Conservation (phyloP, 2,797 vertebrate species). For the Macropodus opercularis region DNA sequence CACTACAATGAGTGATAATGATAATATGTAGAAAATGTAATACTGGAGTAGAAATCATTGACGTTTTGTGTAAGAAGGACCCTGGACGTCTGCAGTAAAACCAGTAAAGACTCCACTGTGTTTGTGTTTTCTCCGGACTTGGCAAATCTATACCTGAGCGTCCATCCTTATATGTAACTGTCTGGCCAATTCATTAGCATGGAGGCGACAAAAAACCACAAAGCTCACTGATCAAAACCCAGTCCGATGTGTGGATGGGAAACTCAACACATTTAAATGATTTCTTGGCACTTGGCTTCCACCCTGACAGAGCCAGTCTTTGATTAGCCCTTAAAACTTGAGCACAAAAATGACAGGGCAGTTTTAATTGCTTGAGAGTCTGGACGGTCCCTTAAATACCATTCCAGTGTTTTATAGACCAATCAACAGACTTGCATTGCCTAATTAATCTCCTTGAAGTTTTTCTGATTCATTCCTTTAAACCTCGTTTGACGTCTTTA, state of each 20-base stretch:
- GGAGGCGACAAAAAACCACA: conserved; percentile 29
- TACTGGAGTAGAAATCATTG: no score
- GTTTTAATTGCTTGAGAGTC: conserved; percentile 70
- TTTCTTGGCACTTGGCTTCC: conserved; percentile 42
- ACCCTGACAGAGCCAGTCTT: conserved; percentile 39
- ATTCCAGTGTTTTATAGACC: conserved; percentile 63
- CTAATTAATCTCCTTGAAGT: conserved; percentile 71
- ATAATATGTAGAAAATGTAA: no score
- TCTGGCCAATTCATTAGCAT: neutral
- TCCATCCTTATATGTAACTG: conserved; percentile 6
- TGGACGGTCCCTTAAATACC: conserved; percentile 55
- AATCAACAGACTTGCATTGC: conserved; percentile 56
- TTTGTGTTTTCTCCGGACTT: conserved; percentile 5
- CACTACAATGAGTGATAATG: no score
- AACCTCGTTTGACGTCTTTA: conserved; percentile 59
- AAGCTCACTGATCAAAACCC: conserved; percentile 44
- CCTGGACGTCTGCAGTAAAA: no score
- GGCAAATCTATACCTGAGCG: conserved; percentile 13
- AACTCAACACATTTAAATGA: conserved; percentile 52
- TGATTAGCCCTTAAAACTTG: conserved; percentile 71
- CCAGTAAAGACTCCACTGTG: conserved; percentile 1
- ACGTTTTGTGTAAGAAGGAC: no score
- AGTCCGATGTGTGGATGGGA: conserved; percentile 24
- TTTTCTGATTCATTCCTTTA: conserved; percentile 62
- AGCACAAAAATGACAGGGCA: conserved; percentile 65